Evolutionary conservation across 2,113 vertebrate genomes (phyloP).

Genomic region (Lanius collurio): DNA sequence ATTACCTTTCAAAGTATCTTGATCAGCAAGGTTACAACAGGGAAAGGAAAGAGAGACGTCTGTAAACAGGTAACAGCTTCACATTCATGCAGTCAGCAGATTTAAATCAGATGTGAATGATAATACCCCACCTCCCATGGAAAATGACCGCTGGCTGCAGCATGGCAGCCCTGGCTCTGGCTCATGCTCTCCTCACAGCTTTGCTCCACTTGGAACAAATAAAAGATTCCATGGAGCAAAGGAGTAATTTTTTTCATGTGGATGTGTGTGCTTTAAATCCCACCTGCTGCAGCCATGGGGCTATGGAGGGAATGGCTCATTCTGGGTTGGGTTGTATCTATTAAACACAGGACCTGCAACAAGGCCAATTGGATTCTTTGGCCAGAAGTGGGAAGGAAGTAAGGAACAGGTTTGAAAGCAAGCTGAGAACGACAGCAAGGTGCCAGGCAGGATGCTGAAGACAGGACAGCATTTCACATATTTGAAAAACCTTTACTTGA

Average conservation of each 20-base stretch:
- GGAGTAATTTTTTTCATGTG: background rate
- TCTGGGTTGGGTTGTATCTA: background rate
- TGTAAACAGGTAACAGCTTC: background rate
- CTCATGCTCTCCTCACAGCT: background rate
- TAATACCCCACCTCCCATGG: background rate
- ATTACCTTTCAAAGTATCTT: background rate
- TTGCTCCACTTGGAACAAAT: background rate
- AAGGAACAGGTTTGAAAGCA: background rate
- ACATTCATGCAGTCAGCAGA: background rate
- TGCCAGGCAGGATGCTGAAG: background rate
- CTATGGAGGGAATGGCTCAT: background rate
- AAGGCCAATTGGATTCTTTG: background rate
- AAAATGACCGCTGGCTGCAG: accelerated
- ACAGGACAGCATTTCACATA: background rate
- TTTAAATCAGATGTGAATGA: background rate
- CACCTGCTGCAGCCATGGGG: background rate
- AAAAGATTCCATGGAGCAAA: background rate
- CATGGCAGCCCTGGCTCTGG: background rate
- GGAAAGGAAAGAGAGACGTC: accelerated
- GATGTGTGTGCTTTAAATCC: background rate
- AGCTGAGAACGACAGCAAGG: background rate
- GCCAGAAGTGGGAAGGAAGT: background rate
- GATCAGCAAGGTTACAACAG: background rate
- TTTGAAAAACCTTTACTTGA: background rate
- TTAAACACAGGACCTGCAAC: accelerated